phyloP scores from a whole-genome alignment of 2,888 invertebrate species.

The Lapara coniferarum region DNA sequence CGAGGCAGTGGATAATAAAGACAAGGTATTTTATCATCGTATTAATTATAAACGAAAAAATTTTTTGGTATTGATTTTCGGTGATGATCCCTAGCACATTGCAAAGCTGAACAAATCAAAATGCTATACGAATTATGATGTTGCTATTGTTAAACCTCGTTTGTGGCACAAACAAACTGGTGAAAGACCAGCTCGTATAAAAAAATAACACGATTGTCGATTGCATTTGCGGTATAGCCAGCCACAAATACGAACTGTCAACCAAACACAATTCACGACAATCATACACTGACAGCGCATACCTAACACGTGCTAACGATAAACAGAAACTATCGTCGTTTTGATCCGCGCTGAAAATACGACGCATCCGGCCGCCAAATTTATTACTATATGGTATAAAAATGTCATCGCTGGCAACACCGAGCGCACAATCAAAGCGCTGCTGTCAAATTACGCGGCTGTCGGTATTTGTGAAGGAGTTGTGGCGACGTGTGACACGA shows the following conservation, averaged over 20 bases:
- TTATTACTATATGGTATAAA: slow-evolving; percentile 69
- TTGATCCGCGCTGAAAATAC: slow-evolving; percentile 67
- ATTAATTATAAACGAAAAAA: no score
- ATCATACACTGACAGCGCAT: slow-evolving; percentile 54
- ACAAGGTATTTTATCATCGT: no score
- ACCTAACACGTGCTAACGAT: slow-evolving; percentile 66
- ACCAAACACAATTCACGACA: slow-evolving; percentile 50
- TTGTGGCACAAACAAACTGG: no score
- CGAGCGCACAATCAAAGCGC: slow-evolving; percentile 65
- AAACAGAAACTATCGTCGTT: slow-evolving; percentile 51
- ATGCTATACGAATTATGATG: no score
- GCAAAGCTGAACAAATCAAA: no score
- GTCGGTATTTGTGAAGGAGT: slow-evolving; percentile 77
- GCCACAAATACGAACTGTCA: slow-evolving; percentile 32
- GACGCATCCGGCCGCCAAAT: slow-evolving; percentile 67
- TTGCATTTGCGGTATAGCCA: not conserved
- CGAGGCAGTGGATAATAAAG: no score
- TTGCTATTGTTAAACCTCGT: no score
- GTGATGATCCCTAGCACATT: no score
- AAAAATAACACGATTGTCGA: no score
- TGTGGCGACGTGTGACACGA: slow-evolving; percentile 71
- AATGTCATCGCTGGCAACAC: slow-evolving; percentile 68
- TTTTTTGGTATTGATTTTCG: no score
- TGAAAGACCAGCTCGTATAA: no score
- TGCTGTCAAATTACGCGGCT: slow-evolving; percentile 75